Evolutionary conservation across 2,113 vertebrate genomes (phyloP).

Genomic region (Axis porcinus): DNA sequence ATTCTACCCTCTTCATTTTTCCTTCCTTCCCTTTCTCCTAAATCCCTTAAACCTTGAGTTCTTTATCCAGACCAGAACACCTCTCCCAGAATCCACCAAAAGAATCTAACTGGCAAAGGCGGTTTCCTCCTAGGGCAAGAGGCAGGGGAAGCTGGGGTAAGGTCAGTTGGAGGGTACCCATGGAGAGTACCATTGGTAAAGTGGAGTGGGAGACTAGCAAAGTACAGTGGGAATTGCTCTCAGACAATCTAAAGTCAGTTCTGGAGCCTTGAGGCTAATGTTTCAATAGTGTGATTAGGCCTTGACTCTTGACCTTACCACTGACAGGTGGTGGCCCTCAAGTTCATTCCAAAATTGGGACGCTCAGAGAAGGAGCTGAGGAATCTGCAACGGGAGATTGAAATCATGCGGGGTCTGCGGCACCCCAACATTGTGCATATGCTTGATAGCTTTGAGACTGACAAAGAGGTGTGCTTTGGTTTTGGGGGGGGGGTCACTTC

Average conservation of each 20-base stretch:
- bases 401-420: constrained; percentile 91
- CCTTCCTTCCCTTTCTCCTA: background rate
- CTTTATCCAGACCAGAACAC: background rate
- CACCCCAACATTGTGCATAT: constrained; percentile 96
- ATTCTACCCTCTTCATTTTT: background rate
- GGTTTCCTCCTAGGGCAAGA: background rate
- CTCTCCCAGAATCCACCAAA: background rate
- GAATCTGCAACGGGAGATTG: constrained; percentile 91
- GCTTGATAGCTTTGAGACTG: constrained; percentile 95
- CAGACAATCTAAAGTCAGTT: background rate
- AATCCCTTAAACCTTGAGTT: background rate
- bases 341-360: constrained; percentile 95
- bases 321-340: constrained; percentile 93
- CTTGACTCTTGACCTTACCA: constrained; percentile 9
- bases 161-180: background rate
- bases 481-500: background rate
- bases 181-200: background rate
- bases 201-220: background rate
- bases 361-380: constrained; percentile 93
- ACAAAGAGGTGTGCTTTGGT: constrained; percentile 86
- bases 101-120: background rate
- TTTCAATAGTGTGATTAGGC: background rate
- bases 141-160: background rate
- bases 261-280: background rate
- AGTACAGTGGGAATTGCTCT: background rate